These are phyloP conservation scores for Noctua fimbriata DNA, from an alignment of 2,888 invertebrate genomes.

Conservation along the genomic window DNA sequence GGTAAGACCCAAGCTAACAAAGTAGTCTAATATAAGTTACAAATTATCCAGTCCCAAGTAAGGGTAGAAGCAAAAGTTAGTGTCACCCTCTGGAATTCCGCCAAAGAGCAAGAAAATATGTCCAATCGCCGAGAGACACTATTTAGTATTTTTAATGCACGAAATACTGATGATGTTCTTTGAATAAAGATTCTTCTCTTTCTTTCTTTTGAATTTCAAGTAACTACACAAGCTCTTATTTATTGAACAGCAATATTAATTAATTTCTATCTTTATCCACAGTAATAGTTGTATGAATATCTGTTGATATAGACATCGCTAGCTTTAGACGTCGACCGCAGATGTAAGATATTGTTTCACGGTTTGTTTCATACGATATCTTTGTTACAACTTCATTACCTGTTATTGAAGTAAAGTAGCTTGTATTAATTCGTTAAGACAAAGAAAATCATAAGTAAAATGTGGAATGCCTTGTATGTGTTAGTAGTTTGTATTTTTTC, in stretches of 20 bases:
- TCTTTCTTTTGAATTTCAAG: background rate
- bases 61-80: no score
- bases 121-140: no score
- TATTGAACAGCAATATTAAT: background rate
- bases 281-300: slow-evolving; percentile 22
- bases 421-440: background rate
- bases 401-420: slow-evolving; percentile 15
- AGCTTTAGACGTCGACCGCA: slow-evolving; percentile 42
- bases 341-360: slow-evolving; percentile 52
- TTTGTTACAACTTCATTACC: slow-evolving; percentile 19
- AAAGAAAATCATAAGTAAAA: background rate
- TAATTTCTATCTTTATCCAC: background rate
- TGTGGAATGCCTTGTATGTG: background rate
- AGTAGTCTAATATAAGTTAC: no score
- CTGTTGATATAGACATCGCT: slow-evolving; percentile 19
- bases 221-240: background rate
- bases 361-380: slow-evolving; percentile 44
- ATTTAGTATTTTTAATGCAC: no score
- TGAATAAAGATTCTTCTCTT: background rate
- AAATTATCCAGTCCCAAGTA: no score
- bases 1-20: no score
- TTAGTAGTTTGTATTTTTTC: background rate
- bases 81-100: no score
- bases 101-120: no score
- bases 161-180: no score